Conservation (phyloP, 2,797 vertebrate species). For the Loris lydekkerianus region DNA sequence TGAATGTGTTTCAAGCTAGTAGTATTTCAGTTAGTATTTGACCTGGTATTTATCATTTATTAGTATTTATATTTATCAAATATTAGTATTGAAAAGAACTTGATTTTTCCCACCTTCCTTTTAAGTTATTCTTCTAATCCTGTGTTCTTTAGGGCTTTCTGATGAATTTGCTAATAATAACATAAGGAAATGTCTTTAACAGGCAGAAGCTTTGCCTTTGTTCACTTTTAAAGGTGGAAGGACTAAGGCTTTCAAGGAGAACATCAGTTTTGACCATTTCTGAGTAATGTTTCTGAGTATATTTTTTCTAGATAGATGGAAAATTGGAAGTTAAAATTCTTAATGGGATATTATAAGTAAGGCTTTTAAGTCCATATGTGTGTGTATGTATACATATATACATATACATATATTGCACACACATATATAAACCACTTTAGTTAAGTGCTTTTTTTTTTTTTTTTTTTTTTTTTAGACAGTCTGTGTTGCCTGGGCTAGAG, state of each 20-base stretch:
- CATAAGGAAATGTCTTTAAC: constrained; percentile 59
- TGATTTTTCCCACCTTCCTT: constrained; percentile 62
- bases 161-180: constrained; percentile 61
- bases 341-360: constrained; percentile 68
- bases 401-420: no score
- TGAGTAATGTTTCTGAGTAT: constrained; percentile 60
- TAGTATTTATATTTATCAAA: constrained; percentile 43
- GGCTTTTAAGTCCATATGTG: constrained; percentile 53
- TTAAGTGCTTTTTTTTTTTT: not conserved
- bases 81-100: constrained; percentile 46
- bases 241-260: constrained; percentile 68
- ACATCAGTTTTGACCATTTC: constrained; percentile 64
- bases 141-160: constrained; percentile 61
- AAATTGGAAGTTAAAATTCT: constrained; percentile 61
- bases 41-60: constrained; percentile 52
- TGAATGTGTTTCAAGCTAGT: constrained; percentile 41
- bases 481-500: not conserved
- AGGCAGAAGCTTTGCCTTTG: constrained; percentile 58
- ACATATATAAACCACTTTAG: constrained; percentile 7
- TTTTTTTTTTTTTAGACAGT: not conserved
- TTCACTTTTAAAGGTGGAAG: constrained; percentile 63
- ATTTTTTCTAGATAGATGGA: constrained; percentile 66
- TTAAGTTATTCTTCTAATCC: constrained; percentile 51
- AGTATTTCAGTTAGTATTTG: constrained; percentile 67
- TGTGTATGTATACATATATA: not conserved